Evolutionary conservation across 1,140 invertebrate genomes (phyloP).

Genomic region (Augochlora pura): DNA sequence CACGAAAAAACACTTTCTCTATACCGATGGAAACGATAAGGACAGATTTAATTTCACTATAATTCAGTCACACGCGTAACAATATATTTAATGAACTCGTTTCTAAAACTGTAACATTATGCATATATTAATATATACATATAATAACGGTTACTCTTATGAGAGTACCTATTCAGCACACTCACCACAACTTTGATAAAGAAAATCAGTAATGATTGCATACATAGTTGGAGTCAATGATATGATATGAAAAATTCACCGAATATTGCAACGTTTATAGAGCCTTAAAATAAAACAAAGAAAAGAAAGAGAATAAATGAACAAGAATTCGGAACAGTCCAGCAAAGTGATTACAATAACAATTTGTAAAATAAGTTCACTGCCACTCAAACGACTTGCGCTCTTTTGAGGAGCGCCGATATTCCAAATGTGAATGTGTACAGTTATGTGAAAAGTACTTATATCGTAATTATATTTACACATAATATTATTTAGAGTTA

Average conservation of each 20-base stretch:
- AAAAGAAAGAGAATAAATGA: conserved; percentile 24
- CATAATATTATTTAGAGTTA: conserved; percentile 70
- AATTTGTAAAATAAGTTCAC: conserved; percentile 74
- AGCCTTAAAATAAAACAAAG: conserved; percentile 49
- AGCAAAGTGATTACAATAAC: conserved; percentile 68
- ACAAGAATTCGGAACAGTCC: conserved; percentile 60
- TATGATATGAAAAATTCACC: conserved; percentile 58
- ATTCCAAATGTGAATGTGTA: conserved; percentile 73
- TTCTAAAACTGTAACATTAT: conserved; percentile 61
- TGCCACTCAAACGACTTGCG: conserved; percentile 72
- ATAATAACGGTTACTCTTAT: conserved; percentile 40
- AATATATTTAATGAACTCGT: conserved; percentile 51
- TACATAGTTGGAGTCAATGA: conserved; percentile 62
- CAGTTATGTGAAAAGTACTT: conserved; percentile 71
- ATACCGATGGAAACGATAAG: conserved; percentile 1
- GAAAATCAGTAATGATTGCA: conserved; percentile 62
- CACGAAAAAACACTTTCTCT: conserved; percentile 10
- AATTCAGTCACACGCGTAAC: conserved; percentile 38
- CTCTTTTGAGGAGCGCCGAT: conserved; percentile 58
- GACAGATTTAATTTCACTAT: conserved; percentile 33
- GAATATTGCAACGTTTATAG: conserved; percentile 57
- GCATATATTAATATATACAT: conserved; percentile 40
- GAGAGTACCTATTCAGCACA: conserved; percentile 57
- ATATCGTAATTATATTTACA: conserved; percentile 71
- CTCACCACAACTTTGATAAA: conserved; percentile 61